Percentiles rank a stretch among this genome's conserved stretches.
Conservation (phyloP, 2,888 invertebrate species). For the Heliconius erato region DNA sequence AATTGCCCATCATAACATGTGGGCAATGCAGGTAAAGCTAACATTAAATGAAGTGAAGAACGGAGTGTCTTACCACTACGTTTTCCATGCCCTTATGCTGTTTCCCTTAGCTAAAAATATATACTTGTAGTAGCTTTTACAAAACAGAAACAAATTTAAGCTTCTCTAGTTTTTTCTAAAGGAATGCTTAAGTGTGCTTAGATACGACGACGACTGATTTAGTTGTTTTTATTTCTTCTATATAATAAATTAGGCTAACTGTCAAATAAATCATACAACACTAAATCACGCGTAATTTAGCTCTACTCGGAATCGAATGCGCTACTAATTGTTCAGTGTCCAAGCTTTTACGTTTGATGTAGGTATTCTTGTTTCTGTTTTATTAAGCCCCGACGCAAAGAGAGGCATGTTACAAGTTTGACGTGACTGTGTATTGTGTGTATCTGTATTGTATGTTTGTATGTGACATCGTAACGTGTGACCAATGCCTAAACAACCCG, state of each 20-base stretch:
- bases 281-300: constrained; percentile 32
- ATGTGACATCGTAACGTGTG: neutral
- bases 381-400: neutral
- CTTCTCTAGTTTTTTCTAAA: neutral
- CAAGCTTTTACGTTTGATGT: constrained; percentile 28
- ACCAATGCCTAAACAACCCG: too few species aligned
- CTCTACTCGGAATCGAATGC: constrained; percentile 38
- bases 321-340: constrained; percentile 38
- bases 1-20: too few species aligned
- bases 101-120: too few species aligned
- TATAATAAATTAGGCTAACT: constrained; percentile 6
- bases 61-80: too few species aligned
- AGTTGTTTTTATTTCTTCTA: neutral
- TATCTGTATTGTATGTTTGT: neutral
- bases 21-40: too few species aligned
- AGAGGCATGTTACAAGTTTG: neutral
- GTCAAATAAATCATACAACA: constrained; percentile 31
- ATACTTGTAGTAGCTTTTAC: neutral
- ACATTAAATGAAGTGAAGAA: too few species aligned
- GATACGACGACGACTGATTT: neutral
- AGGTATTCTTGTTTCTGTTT: constrained; percentile 1
- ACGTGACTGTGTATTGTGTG: neutral
- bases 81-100: too few species aligned
- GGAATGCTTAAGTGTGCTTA: neutral
- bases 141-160: neutral